A percentile compares a stretch with the other conserved stretches of the same genome.
Conservation (phyloP, 2,888 invertebrate species). For the Drosophila buzzatii region DNA sequence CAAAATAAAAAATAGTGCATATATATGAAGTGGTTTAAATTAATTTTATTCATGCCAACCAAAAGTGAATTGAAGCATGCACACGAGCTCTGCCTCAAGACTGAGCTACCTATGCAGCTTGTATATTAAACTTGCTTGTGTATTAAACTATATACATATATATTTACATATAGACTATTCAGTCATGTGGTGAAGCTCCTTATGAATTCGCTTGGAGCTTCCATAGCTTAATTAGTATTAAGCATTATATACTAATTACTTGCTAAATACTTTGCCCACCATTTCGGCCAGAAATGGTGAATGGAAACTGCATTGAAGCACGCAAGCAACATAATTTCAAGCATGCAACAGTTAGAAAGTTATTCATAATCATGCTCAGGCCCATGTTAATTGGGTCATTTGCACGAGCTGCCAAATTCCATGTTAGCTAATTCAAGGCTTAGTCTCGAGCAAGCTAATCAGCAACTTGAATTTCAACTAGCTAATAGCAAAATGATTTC, state of each 20-base stretch:
- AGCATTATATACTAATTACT: constrained; percentile 31
- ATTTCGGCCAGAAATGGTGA: constrained; percentile 1
- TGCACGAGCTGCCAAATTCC: constrained; percentile 43
- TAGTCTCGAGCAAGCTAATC: constrained; percentile 41
- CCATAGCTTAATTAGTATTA: constrained; percentile 35
- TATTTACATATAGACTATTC: not conserved
- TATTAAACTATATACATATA: not conserved
- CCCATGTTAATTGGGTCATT: constrained; percentile 22
- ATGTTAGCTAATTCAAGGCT: constrained; percentile 33
- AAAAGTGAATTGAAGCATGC: constrained; percentile 8
- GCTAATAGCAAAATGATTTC: not conserved
- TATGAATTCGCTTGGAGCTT: constrained; percentile 12
- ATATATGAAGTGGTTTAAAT: not conserved
- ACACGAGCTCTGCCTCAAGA: not conserved
- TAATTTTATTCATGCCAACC: not conserved
- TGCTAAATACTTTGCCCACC: constrained; percentile 27
- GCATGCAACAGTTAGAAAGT: constrained; percentile 21
- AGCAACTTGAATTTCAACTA: constrained; percentile 19
- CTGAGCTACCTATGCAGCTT: not conserved
- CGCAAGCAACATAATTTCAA: constrained; percentile 33
- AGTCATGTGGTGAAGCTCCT: not conserved
- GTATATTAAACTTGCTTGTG: not conserved
- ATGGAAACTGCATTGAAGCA: constrained; percentile 34
- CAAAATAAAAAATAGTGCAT: not conserved
- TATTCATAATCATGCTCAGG: constrained; percentile 16